Evolutionary conservation across 2,113 vertebrate species (phyloP), one percentile per base, ranked within the genome.

Genomic region (Microtus montanus): DNA sequence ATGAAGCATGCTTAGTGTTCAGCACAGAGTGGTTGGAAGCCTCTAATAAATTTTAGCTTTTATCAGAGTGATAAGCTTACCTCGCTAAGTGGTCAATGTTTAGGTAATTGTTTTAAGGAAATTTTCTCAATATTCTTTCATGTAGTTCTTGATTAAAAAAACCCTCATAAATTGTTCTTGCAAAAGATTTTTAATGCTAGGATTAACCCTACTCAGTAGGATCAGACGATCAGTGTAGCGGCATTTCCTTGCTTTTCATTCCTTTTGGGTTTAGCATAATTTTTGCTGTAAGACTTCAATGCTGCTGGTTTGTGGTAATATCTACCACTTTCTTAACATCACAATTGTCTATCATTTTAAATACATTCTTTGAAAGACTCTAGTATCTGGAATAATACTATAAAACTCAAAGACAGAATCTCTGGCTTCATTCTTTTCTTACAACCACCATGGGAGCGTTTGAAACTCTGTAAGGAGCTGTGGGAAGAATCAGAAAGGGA

Each of bases 401-500:
- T 28, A 70, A 15, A 93, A 20, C 33, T 93, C 49, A 87, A 71
- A 85, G 91, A 85, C 44, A 95, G 14, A 80, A 85, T 88, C 41
- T 92, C 87, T 83, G n/a, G 22, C 13, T 71, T 95, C 17, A 33
- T 90, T 92, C 71, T 87, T 96, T 94, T 74, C 14, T 77, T 24
- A 94, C 52, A 74, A 44, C 52, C 35, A 49, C 38, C 75, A 47
- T 2, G 26, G 89, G 54, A 95, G 54, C 38, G 44, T 89, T 87
- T 41, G 19, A 86, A 91, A 11, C 58, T 95, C 63, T 92, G n/a
- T 82, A 75, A 85, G 87, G 84, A 49, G 15, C 63, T 87, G 35
- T 89, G 64, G 90, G 22, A 77, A 91, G 83, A 93, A 92, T 88
- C 77, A 91, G 64, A 94, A 87, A 95, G n/a, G 78, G 75, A 94